phyloP scores from a whole-genome alignment of 2,888 invertebrate genomes.

The Lasioglossum malachurum region DNA sequence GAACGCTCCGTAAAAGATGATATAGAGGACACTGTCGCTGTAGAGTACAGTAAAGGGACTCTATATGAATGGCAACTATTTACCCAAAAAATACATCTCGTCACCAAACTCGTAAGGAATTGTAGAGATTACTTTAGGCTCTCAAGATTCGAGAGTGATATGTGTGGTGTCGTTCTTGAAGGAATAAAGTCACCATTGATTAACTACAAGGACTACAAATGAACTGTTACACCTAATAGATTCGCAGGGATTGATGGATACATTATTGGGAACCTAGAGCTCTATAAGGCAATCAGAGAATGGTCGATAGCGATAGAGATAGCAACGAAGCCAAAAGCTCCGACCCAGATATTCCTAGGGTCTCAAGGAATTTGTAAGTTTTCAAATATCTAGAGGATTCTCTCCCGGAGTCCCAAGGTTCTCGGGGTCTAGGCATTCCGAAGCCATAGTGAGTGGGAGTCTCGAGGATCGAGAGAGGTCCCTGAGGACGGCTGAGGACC shows the following conservation, averaged over 20 bases:
- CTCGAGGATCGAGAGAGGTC: background rate
- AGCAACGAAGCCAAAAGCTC: background rate
- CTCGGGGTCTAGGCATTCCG: slow-evolving; percentile 6
- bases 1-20: background rate
- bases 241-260: background rate
- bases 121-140: background rate
- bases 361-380: slow-evolving; percentile 7
- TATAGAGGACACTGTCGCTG: background rate
- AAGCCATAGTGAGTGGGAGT: background rate
- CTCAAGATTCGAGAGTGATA: background rate
- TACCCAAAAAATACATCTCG: background rate
- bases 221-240: background rate
- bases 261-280: background rate
- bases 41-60: background rate
- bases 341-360: background rate
- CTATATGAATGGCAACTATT: background rate
- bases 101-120: background rate
- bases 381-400: background rate
- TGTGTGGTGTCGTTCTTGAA: background rate
- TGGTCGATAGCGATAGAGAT: background rate
- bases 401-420: background rate
- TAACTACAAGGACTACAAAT: background rate
- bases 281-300: background rate
- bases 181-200: background rate
- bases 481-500: background rate